Evolutionary conservation across 2,113 vertebrate species (phyloP).

Genomic region (Melospiza melodia): DNA sequence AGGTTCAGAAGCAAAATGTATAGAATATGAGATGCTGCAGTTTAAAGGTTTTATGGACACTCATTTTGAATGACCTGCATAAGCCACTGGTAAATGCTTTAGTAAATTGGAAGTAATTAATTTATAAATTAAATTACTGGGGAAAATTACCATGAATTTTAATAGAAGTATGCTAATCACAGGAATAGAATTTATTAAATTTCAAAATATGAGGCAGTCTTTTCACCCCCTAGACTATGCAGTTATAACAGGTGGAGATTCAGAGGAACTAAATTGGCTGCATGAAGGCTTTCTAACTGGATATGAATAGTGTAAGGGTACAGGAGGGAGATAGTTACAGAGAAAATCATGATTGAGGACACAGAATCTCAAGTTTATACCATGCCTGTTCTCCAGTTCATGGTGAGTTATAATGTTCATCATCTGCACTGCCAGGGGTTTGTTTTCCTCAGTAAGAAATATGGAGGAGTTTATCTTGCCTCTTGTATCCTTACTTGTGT

Average conservation of each 20-base stretch:
- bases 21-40: background rate
- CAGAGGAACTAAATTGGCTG: background rate
- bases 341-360: background rate
- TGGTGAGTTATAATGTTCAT: background rate
- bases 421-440: background rate
- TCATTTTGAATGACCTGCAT: background rate
- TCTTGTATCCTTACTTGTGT: background rate
- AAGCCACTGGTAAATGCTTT: background rate
- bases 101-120: slow-evolving; percentile 35
- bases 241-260: background rate
- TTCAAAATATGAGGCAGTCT: slow-evolving; percentile 1
- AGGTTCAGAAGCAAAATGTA: background rate
- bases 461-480: background rate
- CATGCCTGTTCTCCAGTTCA: background rate
- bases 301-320: background rate
- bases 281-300: background rate
- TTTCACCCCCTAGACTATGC: background rate
- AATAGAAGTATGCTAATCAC: background rate
- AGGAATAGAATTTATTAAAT: slow-evolving; percentile 15
- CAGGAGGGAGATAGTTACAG: background rate
- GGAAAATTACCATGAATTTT: slow-evolving; percentile 16
- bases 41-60: background rate
- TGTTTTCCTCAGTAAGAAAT: background rate
- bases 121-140: slow-evolving; percentile 23
- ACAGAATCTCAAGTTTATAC: background rate